A percentile compares a stretch with the other conserved stretches of the same genome.
Evolutionary conservation across 2,888 invertebrate species (phyloP).

Genomic region (Pterobdella sp.): DNA sequence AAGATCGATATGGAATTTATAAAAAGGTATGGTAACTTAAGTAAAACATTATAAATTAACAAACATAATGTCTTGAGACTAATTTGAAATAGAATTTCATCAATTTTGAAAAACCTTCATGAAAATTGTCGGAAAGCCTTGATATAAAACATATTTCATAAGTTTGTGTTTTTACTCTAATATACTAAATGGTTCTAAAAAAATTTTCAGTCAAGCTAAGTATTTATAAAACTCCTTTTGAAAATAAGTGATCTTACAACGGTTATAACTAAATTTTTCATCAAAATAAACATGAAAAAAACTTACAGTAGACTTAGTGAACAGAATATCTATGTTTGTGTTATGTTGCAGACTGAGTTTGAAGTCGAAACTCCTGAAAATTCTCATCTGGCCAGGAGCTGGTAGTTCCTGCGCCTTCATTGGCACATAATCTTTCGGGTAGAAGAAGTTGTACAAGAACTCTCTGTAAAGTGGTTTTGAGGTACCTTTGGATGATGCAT

Average conservation of each 20-base stretch:
- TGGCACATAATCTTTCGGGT: constrained; percentile 56
- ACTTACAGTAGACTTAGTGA: constrained; percentile 73
- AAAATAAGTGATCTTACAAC: neutral
- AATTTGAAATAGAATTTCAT: neutral
- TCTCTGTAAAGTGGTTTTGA: constrained; percentile 54
- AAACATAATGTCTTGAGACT: neutral
- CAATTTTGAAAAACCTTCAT: neutral
- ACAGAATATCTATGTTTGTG: constrained; percentile 88
- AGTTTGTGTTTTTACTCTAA: too few species aligned
- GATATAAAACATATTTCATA: constrained; percentile 11
- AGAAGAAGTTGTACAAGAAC: constrained; percentile 88
- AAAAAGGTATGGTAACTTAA: neutral
- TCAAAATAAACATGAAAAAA: neutral
- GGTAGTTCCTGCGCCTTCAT: constrained; percentile 65
- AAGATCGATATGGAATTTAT: neutral
- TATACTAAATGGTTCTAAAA: too few species aligned
- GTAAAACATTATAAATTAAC: neutral
- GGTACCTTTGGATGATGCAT: neutral
- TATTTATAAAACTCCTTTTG: neutral
- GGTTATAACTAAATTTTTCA: neutral
- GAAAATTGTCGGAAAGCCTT: neutral
- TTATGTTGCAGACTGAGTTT: constrained; percentile 77
- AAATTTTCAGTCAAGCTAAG: neutral
- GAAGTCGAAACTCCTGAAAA: constrained; percentile 84
- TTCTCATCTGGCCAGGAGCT: constrained; percentile 75